phyloP scores from a whole-genome alignment of 2,113 vertebrate species.

The Pycnonotus jocosus region DNA sequence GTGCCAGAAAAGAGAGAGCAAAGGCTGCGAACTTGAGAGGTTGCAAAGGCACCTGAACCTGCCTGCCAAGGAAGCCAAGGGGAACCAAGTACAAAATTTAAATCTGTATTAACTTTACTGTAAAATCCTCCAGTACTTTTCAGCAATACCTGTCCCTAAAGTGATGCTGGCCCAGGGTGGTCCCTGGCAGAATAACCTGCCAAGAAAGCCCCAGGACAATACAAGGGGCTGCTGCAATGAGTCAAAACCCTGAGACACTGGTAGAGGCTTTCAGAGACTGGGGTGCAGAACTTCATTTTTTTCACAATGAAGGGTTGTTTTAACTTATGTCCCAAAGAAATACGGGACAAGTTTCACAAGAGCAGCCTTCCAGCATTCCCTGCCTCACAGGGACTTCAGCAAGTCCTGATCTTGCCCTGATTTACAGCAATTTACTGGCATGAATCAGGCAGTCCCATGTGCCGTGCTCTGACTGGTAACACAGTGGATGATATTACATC shows the following conservation, averaged over 20 bases:
- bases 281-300: not conserved
- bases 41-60: not conserved
- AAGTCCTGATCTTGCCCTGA: not conserved
- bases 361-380: not conserved
- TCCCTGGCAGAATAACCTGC: not conserved
- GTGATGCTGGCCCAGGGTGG: not conserved
- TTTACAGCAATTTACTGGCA: not conserved
- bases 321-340: not conserved
- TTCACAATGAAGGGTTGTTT: not conserved
- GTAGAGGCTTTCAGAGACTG: not conserved
- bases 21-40: not conserved
- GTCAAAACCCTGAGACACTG: not conserved
- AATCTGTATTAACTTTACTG: not conserved
- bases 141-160: not conserved
- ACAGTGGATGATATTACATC: not conserved
- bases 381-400: not conserved
- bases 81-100: not conserved
- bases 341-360: not conserved
- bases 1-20: not conserved
- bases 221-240: accelerated
- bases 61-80: not conserved
- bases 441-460: not conserved
- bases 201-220: not conserved
- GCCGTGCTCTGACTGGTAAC: not conserved
- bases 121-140: not conserved